Base-by-base conservation (phyloP, 2,888 invertebrate genomes). In the Ophioninae sp. region DNA sequence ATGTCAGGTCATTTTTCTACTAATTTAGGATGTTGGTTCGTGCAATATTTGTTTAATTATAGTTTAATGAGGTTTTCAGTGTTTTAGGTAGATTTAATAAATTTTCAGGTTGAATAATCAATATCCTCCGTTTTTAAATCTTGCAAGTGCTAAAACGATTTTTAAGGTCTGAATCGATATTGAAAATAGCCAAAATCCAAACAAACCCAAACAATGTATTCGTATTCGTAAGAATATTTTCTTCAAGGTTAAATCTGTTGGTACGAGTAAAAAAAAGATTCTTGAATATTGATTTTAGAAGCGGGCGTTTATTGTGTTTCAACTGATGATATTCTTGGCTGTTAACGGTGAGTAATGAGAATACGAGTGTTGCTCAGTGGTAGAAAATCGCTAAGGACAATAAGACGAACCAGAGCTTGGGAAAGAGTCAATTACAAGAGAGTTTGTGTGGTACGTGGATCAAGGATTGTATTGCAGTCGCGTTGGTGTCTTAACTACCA, bases 381-480 rank as follows among this genome's bases (percentile, higher is more conserved):
- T 51, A 51, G 51, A 51, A 51, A 51, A 51, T 13, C 5, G 51
- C 17, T 51, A 51, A 17, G 22, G 71, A 64, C 58, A n/a, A 44
- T 41, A 30, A 69, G 20, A 30, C 22, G 30, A 58, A 10, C 13
- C n/a, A 30, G 69, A 69, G 23, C 56, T 22, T 39, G 13, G 23
- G 41, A 22, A 39, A 39, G 63, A 58, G 64, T 79, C 81, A 51
- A 82, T 84, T 84, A 82, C 75, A 65, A 68, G 51, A 51, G 56
- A 74, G 71, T 65, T 72, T 71, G 78, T 71, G 78, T 67, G 75
- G 80, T 72, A 76, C 79, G 78, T 80, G 83, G 80, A 84, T 84
- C 81, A 84, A 85, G 82, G 82, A 85, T 84, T 80, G 79, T 80
- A 76, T 72, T 81, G 37, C 63, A 56, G n/a, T 79, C 37, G 67